Evolutionary conservation across 2,888 invertebrate species (phyloP), one percentile per base, ranked within the genome.

Genomic region (Anarsia innoxiella): DNA sequence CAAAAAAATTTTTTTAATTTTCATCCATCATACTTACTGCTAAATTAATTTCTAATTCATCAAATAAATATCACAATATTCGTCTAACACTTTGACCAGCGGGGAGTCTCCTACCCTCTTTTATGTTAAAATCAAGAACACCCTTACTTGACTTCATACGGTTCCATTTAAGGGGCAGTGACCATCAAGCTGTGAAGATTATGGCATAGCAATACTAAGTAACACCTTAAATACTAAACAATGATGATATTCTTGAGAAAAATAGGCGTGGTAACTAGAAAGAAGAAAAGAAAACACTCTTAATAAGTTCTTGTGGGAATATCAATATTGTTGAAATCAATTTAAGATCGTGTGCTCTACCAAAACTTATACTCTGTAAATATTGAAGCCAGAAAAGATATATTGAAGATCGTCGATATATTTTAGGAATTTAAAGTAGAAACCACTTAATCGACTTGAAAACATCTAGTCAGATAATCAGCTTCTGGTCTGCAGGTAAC

Each of bases 41-140:
- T 66, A 73, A 76, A 77, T 74, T 76, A 62, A 72, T 66, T 55
- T 63, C 50, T 62, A 62, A 70, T 73, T 62, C 62, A 52, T 56
- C 44, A 59, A 66, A 66, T 66, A 68, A 51, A 56, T 57, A 53
- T 54, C 59, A 75, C 66, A 74, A 62, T 61, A 55, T 68, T 47
- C 53, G n/a, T n/a, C 56, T 55, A 53, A 48, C 45, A 45, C 42
- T 56, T 53, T 52, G 41, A 45, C n/a, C 79, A 52, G 68, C 77
- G 62, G 78, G 79, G 56, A 15, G 65, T 44, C 55, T 44, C 36
- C 42, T 33, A 45, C 57, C 57, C 58, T 12, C 14, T 19, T 33
- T 14, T 5, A 12, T 5, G 26, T 11, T 25, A n/a, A 9, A 3
- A n/a, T n/a, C 30, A n/a, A 26, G 12, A 34, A 39, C 39, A 43